These are phyloP conservation scores for Rhinolophus ferrumequinum DNA, from an alignment of 2,113 vertebrate genomes.

Conservation along the genomic window DNA sequence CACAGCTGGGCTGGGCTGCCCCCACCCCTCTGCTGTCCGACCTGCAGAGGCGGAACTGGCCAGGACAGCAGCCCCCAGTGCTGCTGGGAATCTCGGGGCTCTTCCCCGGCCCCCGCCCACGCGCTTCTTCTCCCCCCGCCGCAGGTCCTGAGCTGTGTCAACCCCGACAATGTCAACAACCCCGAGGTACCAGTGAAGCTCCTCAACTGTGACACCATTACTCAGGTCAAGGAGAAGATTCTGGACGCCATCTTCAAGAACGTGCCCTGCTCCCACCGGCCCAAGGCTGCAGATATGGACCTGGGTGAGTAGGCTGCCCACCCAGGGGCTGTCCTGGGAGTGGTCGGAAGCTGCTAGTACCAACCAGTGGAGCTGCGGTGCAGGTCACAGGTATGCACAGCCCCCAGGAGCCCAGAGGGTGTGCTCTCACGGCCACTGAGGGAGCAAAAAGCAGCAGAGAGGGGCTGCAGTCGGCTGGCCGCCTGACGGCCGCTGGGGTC, in stretches of 20 bases:
- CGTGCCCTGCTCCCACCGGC: slow-evolving; percentile 95
- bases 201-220: slow-evolving; percentile 98
- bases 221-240: slow-evolving; percentile 98
- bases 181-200: slow-evolving; percentile 97
- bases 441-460: background rate
- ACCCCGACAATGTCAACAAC: slow-evolving; percentile 96
- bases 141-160: slow-evolving; percentile 97
- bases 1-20: background rate
- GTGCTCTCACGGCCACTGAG: background rate
- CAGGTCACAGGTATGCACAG: rapidly evolving
- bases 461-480: rapidly evolving
- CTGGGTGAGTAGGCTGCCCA: slow-evolving; percentile 87
- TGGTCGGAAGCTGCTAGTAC: background rate
- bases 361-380: background rate
- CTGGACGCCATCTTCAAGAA: slow-evolving; percentile 99
- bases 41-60: background rate
- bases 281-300: slow-evolving; percentile 98
- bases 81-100: background rate
- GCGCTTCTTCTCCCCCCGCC: background rate
- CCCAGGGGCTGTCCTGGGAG: background rate
- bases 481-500: background rate
- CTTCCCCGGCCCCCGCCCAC: background rate
- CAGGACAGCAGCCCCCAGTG: background rate
- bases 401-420: background rate
- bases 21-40: background rate